Percentiles rank a stretch among this genome's conserved stretches.
Conservation (phyloP, 2,113 vertebrate species). For the Dasyurus viverrinus region DNA sequence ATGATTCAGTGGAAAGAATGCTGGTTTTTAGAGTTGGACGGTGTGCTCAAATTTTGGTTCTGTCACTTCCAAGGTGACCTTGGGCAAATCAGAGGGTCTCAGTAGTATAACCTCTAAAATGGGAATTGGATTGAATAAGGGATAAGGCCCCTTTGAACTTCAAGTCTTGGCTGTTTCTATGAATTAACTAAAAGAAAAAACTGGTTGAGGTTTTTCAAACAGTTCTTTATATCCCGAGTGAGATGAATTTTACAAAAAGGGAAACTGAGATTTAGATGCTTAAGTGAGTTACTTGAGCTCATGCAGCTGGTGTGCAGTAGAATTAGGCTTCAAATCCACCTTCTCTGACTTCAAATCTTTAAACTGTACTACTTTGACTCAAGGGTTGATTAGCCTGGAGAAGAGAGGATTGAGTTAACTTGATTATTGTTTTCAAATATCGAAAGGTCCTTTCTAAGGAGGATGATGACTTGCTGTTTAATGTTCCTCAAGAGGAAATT, state of each 20-base stretch:
- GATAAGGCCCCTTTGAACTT: background rate
- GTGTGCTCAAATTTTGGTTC: background rate
- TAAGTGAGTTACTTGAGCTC: background rate
- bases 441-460: background rate
- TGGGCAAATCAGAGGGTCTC: background rate
- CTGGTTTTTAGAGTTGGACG: background rate
- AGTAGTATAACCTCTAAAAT: background rate
- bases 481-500: background rate
- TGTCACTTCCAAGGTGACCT: background rate
- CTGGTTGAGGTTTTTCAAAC: background rate
- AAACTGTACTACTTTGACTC: background rate
- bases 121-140: background rate
- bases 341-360: background rate
- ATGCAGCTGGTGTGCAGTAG: background rate
- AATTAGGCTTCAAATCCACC: background rate
- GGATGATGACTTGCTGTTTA: background rate
- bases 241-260: background rate
- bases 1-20: background rate
- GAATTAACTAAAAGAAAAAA: background rate
- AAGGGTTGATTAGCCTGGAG: background rate
- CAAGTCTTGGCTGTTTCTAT: background rate
- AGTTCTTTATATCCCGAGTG: background rate
- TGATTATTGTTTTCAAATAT: background rate
- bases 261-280: background rate
- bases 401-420: background rate